Base-by-base conservation (phyloP, 1,140 invertebrate species). In the Drosophila miranda region DNA sequence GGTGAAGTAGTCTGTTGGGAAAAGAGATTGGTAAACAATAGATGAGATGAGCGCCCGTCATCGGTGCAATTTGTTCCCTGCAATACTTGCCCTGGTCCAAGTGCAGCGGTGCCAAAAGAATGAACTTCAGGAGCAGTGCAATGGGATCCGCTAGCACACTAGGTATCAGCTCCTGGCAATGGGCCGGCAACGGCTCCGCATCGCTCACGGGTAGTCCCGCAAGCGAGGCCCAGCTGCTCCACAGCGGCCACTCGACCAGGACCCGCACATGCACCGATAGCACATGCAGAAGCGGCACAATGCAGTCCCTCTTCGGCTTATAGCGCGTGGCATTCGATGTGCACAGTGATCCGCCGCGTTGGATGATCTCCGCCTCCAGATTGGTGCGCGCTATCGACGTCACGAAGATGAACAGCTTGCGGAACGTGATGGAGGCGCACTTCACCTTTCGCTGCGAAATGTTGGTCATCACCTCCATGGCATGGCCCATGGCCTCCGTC, bases 381-480 rank as follows among this genome's bases (percentile, higher is more conserved):
- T 99, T 98, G 26, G 96, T 98, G 71, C 98, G 93, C 16, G 97
- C 96, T 43, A 99, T 95, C 19, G 97, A 98, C 67, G 95, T 96
- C 21, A 98, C 95, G 92, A 98, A 98, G 41, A 97, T 93, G 80
- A 98, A 95, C 30, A 98, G 92, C 89, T 95, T 95, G 79, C 97
- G 94, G 49, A 93, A 94, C 81, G 94, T 94, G 56, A 94, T 93
- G 16, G 94, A 93, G 13, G 82, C 59, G 28, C 80, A 83, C 49
- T 91, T 91, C 21, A 75, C 79, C 57, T 91, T 91, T 9, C 90
- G 77, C 69, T 91, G 81, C 13, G 96, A 97, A 59, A 91, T 90
- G 86, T 94, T 95, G 5, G 96, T 97, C 94, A 99, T 96, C 87
- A 98, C 96, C 91, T 98, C 97, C 96, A 98, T 97, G n/a, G 96